Evolutionary conservation across 2,113 vertebrate genomes (phyloP), one percentile per base, ranked within the genome.

Genomic region (Pleuronectes platessa): DNA sequence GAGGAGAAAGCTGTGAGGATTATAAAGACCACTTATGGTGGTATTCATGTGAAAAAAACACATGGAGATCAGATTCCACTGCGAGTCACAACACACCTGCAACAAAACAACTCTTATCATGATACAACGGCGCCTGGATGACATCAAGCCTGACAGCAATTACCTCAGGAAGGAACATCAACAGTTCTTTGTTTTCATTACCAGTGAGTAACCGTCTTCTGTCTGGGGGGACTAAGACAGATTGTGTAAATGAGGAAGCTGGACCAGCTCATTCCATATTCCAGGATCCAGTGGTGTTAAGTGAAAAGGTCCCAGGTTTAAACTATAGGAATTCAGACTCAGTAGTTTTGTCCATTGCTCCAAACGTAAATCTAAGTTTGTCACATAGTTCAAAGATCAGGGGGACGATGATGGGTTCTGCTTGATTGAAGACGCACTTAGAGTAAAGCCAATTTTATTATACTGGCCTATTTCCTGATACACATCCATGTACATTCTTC

Each of bases 101-200:
- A 71, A 67, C 76, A 67, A 85, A 86, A 62, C 26, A 31, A 51
- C 49, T 4, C 70, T 74, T 74, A 81, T 76, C 73, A 31, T 4
- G 11, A 54, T 59, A 27, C 5, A 18, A 20, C 47, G 45, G 21
- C 56, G 65, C 21, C 61, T 79, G 68, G 78, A 66, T 75, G 74
- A 54, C 37, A 23, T 23, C 24, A 60, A 78, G 24, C 47, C 58
- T 42, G 66, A 71, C 84, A 72, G 5, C 6, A 31, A 31, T 6
- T 8, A 31, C 31, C 31, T 31, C 31, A 31, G 31, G 31, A 7
- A 31, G 31, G 31, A 31, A 31, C 6, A 31, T 31, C 31, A 31
- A 31, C 31, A 31, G 6, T 7, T 31, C 6, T 31, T 7, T 31
- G 31, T 31, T 31, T 31, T 31, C 31, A 31, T 7, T 31, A 31